A percentile compares a stretch with the other conserved stretches of the same genome.
These are phyloP conservation scores for Falcaria lacertinaria DNA, from an alignment of 2,888 invertebrate species.

Conservation along the genomic window DNA sequence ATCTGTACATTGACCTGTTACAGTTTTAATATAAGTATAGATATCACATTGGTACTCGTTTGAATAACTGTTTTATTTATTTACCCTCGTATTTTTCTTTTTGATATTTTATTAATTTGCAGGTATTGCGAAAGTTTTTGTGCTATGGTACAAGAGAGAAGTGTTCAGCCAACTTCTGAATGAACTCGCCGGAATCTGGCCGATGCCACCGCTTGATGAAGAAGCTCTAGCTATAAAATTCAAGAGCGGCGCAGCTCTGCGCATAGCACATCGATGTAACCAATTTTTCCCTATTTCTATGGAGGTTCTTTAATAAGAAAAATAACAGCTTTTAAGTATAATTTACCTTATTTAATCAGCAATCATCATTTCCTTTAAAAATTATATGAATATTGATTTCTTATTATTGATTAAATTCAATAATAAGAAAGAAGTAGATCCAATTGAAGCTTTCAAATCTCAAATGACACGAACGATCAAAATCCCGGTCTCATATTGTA, in stretches of 20 bases:
- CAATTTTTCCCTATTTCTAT: too few relatives aligned
- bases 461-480: neutral
- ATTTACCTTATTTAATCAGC: too few relatives aligned
- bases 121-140: slow-evolving; percentile 60
- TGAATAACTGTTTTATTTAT: too few relatives aligned
- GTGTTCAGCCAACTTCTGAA: slow-evolving; percentile 52
- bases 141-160: slow-evolving; percentile 63
- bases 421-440: too few relatives aligned
- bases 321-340: too few relatives aligned
- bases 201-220: slow-evolving; percentile 50
- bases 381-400: too few relatives aligned
- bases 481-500: neutral
- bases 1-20: too few relatives aligned
- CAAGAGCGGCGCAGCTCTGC: slow-evolving; percentile 50
- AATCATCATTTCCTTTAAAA: too few relatives aligned
- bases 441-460: neutral
- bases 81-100: neutral
- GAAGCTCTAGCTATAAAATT: slow-evolving; percentile 49
- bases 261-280: slow-evolving; percentile 56
- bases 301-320: too few relatives aligned
- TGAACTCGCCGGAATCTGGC: slow-evolving; percentile 65
- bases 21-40: too few relatives aligned
- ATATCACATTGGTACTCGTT: too few relatives aligned
- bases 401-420: neutral
- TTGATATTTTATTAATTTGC: slow-evolving; percentile 6